A percentile compares a stretch with the other conserved stretches of the same genome.
These are phyloP conservation scores for Antrozous pallidus DNA, from an alignment of 2,797 vertebrate genomes.

Conservation along the genomic window DNA sequence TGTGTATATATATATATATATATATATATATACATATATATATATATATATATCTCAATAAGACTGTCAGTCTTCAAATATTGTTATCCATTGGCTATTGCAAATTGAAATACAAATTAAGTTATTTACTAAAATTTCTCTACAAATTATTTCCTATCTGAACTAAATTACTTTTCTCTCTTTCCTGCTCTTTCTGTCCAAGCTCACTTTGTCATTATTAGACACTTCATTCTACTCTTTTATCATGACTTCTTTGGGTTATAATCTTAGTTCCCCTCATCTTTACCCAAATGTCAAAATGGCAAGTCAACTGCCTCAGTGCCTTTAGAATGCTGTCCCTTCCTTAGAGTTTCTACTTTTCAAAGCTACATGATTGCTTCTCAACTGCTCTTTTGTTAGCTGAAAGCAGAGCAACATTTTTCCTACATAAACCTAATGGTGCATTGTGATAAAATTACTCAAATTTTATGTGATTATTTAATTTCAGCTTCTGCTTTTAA, in stretches of 20 bases:
- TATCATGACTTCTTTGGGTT: constrained; percentile 23
- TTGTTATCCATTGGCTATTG: background rate
- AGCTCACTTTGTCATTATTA: constrained; percentile 5
- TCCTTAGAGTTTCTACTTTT: background rate
- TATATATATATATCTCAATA: background rate
- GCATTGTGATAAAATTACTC: constrained; percentile 3
- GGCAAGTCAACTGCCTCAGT: background rate
- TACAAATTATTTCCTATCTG: constrained; percentile 26
- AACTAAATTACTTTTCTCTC: constrained; percentile 21
- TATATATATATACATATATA: no score
- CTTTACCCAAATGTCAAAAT: constrained; percentile 21
- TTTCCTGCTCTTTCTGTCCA: constrained; percentile 31
- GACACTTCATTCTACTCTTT: constrained; percentile 10
- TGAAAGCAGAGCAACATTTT: constrained; percentile 27
- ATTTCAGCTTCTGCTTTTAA: background rate
- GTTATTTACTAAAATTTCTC: constrained; percentile 45
- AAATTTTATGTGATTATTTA: constrained; percentile 27
- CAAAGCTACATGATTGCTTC: background rate
- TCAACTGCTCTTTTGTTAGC: constrained; percentile 10
- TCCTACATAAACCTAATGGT: constrained; percentile 5
- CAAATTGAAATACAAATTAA: constrained; percentile 52
- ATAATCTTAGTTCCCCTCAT: background rate
- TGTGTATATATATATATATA: no score
- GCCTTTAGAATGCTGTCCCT: background rate
- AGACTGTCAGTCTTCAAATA: constrained; percentile 56